Evolutionary conservation across 2,113 vertebrate species (phyloP).

Genomic region (Dipodomys ordii): DNA sequence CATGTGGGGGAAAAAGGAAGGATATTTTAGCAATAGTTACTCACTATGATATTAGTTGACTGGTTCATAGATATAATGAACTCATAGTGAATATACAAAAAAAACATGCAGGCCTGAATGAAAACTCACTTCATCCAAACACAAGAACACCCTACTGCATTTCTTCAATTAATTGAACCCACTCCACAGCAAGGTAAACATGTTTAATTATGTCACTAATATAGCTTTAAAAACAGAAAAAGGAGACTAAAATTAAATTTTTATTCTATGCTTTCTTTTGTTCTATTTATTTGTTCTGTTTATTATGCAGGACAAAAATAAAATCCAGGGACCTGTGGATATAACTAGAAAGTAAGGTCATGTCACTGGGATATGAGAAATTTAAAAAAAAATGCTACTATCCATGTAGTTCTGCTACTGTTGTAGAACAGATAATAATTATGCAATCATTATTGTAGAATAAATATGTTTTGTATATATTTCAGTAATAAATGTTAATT

Average conservation of each 20-base stretch:
- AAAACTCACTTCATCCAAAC: not conserved
- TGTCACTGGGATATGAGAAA: not conserved
- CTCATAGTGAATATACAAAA: not conserved
- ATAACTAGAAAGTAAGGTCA: not conserved
- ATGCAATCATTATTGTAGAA: not conserved
- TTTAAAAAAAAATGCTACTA: not conserved
- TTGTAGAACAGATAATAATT: constrained; percentile 15
- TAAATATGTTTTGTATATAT: constrained; percentile 10
- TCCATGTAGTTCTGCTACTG: not conserved
- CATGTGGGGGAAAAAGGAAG: not conserved
- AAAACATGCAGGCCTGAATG: not conserved
- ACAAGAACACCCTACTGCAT: not conserved
- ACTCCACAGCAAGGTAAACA: not conserved
- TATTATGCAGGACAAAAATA: not conserved
- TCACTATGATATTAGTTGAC: not conserved
- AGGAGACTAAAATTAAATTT: not conserved
- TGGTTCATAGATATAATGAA: not conserved
- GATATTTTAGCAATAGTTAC: not conserved
- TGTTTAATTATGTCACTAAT: not conserved
- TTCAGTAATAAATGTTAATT: constrained; percentile 39
- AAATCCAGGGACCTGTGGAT: not conserved
- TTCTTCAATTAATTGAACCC: not conserved
- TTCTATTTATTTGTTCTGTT: not conserved
- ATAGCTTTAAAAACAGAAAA: not conserved
- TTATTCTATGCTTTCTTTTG: no score